Conservation (phyloP, 2,797 vertebrate genomes). For the Melanotaenia boesemani region DNA sequence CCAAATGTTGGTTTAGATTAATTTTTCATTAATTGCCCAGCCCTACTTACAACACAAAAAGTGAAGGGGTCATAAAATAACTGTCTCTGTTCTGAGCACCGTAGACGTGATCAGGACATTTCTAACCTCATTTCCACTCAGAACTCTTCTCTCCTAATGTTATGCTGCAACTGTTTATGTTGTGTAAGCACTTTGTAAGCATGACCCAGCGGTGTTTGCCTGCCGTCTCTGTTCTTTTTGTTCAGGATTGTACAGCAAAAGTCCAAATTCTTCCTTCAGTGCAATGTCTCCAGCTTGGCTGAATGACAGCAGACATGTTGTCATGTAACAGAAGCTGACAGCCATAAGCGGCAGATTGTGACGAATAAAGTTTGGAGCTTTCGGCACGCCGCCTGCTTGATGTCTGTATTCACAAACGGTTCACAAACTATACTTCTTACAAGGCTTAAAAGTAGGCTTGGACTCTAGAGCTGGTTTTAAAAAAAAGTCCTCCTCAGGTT, state of each 20-base stretch:
- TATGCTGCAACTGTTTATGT: slow-evolving; percentile 51
- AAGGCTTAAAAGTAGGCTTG: slow-evolving; percentile 31
- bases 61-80: slow-evolving; percentile 7
- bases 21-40: too few species aligned
- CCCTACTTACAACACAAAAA: slow-evolving; percentile 3
- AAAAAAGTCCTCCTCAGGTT: slow-evolving; percentile 27
- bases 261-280: slow-evolving; percentile 85
- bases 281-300: slow-evolving; percentile 89
- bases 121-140: slow-evolving; percentile 68
- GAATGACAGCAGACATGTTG: slow-evolving; percentile 82
- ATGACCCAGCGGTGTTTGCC: slow-evolving; percentile 85
- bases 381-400: slow-evolving; percentile 29
- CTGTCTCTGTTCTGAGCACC: slow-evolving; percentile 69
- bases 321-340: slow-evolving; percentile 73
- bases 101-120: slow-evolving; percentile 61
- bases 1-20: too few species aligned
- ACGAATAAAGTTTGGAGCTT: slow-evolving; percentile 55
- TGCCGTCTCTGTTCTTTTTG: slow-evolving; percentile 72
- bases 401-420: slow-evolving; percentile 50
- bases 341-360: slow-evolving; percentile 58
- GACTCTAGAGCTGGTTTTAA: slow-evolving; percentile 18
- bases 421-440: slow-evolving; percentile 47
- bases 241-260: slow-evolving; percentile 72
- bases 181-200: slow-evolving; percentile 81
- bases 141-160: slow-evolving; percentile 55